phyloP scores from a whole-genome alignment of 2,113 vertebrate species.

The Pristiophorus japonicus region DNA sequence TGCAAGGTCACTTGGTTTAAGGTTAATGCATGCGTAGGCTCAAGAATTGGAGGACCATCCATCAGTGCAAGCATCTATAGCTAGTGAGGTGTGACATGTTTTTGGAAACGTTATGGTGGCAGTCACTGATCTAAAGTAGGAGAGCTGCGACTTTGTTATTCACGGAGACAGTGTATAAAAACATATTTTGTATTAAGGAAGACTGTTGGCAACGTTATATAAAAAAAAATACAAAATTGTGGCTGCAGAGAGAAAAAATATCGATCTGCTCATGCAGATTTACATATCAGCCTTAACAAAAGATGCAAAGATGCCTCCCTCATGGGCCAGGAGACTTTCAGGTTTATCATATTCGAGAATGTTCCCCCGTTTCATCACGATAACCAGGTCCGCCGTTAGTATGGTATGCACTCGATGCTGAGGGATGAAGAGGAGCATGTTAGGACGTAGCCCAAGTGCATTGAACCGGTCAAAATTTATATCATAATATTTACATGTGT shows the following conservation, averaged over 20 bases:
- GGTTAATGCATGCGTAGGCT: background rate
- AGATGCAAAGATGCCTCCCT: slow-evolving; percentile 86
- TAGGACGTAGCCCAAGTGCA: background rate
- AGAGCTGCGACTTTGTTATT: background rate
- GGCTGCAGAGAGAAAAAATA: background rate
- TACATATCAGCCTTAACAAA: slow-evolving; percentile 96
- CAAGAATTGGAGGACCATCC: background rate
- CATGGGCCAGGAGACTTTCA: slow-evolving; percentile 78
- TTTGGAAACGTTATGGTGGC: background rate
- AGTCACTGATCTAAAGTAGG: background rate
- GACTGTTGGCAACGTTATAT: background rate
- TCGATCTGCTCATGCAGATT: slow-evolving; percentile 41
- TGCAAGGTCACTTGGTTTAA: background rate
- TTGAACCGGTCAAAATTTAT: background rate
- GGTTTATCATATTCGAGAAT: slow-evolving; percentile 90
- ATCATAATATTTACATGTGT: background rate
- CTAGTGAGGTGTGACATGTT: background rate
- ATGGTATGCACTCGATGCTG: slow-evolving; percentile 98
- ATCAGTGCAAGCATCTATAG: background rate
- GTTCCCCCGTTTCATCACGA: slow-evolving; percentile 93
- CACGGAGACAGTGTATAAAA: background rate
- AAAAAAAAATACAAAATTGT: background rate
- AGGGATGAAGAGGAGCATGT: slow-evolving; percentile 36
- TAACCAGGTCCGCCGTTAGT: slow-evolving; percentile 88
- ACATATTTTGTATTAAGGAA: background rate